Conservation (phyloP, 1,140 invertebrate genomes). For the Hormaphis cornu region DNA sequence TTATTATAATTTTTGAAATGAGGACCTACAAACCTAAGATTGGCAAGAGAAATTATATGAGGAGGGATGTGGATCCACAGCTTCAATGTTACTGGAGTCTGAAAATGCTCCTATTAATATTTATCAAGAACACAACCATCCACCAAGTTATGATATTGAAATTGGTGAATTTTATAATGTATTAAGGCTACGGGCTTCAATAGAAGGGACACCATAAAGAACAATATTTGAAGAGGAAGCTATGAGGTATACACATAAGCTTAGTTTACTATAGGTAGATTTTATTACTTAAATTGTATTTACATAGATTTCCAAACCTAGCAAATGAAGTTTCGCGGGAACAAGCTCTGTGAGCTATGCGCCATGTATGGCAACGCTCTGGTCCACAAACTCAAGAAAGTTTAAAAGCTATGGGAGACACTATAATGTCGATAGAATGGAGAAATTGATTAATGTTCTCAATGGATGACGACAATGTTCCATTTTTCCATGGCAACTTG, state of each 20-base stretch:
- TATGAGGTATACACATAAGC: not conserved
- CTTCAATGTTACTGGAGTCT: not conserved
- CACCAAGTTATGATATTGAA: not conserved
- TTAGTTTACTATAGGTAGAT: not conserved
- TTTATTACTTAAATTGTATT: not conserved
- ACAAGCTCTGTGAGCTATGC: not conserved
- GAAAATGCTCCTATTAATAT: not conserved
- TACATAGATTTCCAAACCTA: not conserved
- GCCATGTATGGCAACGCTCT: not conserved
- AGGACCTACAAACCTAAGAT: too few species aligned
- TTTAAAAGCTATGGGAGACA: not conserved
- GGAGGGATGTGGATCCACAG: not conserved
- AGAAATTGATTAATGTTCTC: not conserved
- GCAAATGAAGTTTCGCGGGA: not conserved
- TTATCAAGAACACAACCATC: not conserved
- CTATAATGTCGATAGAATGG: not conserved
- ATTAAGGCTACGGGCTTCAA: not conserved
- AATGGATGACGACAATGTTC: not conserved
- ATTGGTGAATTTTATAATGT: not conserved
- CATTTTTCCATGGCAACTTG: not conserved
- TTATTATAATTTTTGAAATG: too few species aligned
- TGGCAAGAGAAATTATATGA: not conserved
- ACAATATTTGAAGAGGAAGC: not conserved
- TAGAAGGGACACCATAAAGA: not conserved
- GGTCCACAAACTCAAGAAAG: not conserved